Evolutionary conservation across 2,113 vertebrate species (phyloP).

Genomic region (Geococcyx californianus): DNA sequence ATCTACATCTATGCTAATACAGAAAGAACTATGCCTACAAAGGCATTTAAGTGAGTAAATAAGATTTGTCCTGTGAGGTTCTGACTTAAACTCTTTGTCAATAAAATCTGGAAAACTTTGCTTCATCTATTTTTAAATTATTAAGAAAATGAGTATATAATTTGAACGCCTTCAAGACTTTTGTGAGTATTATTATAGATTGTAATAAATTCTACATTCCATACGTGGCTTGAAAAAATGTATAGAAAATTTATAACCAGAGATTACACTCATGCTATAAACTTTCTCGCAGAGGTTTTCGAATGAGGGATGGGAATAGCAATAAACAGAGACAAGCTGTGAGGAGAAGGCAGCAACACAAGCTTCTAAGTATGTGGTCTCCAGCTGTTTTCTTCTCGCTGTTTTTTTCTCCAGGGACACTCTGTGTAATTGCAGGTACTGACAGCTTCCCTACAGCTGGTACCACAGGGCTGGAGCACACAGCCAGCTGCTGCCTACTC

Average conservation of each 20-base stretch:
- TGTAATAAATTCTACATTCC: neutral
- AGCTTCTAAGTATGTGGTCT: neutral
- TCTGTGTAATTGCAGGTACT: neutral
- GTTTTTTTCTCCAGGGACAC: accelerated
- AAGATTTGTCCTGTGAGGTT: neutral
- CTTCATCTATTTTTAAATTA: neutral
- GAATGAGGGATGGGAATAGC: neutral
- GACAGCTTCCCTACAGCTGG: neutral
- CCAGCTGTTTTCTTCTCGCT: neutral
- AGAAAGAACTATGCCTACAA: neutral
- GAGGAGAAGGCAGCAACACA: neutral
- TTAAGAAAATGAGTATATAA: neutral
- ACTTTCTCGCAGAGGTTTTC: neutral
- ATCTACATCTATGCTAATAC: neutral
- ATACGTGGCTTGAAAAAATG: neutral
- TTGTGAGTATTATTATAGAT: neutral
- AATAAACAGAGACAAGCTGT: neutral
- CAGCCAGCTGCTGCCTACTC: neutral
- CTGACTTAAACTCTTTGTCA: neutral
- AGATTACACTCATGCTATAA: neutral
- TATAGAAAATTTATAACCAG: neutral
- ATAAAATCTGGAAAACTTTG: neutral
- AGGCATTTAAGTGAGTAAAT: neutral
- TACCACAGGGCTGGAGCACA: neutral
- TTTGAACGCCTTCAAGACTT: neutral